These are phyloP conservation scores for Chaetoderma sp. DNA, from an alignment of 2,888 invertebrate species.

Conservation along the genomic window DNA sequence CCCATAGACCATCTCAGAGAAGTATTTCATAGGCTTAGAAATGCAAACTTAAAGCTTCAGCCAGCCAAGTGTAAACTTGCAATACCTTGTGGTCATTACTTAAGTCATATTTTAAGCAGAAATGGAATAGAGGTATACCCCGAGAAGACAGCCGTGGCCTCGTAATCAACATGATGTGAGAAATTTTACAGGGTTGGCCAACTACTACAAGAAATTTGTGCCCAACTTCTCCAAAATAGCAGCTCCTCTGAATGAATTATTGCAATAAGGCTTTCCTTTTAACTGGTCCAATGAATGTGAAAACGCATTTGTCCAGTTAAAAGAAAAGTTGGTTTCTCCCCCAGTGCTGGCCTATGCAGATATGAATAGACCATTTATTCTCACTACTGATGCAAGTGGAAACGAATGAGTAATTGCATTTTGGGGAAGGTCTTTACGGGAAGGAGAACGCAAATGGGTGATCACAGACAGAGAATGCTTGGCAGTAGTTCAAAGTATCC, in stretches of 20 bases:
- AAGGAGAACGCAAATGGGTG: conserved; percentile 18
- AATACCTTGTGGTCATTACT: neutral
- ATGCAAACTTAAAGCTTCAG: conserved; percentile 1
- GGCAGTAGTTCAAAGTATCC: conserved; percentile 34
- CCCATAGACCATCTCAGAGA: no score
- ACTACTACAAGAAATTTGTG: conserved; percentile 63
- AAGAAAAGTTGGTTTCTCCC: conserved; percentile 21
- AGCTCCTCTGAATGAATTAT: conserved; percentile 48
- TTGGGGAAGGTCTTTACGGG: conserved; percentile 23
- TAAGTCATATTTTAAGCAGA: conserved; percentile 6
- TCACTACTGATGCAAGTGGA: conserved; percentile 35
- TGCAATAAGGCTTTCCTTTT: conserved; percentile 42
- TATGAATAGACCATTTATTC: conserved; percentile 18
- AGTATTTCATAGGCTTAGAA: no score
- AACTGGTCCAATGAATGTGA: conserved; percentile 46
- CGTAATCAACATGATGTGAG: neutral
- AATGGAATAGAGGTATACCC: neutral
- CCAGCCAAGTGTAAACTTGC: conserved; percentile 11
- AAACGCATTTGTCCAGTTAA: conserved; percentile 47
- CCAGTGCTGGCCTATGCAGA: conserved; percentile 23
- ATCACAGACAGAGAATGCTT: conserved; percentile 30
- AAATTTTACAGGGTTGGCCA: conserved; percentile 19
- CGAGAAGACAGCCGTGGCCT: neutral
- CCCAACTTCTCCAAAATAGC: conserved; percentile 42
- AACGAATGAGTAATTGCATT: conserved; percentile 32